phyloP scores from a whole-genome alignment of 2,113 vertebrate species.

The Callospermophilus lateralis region DNA sequence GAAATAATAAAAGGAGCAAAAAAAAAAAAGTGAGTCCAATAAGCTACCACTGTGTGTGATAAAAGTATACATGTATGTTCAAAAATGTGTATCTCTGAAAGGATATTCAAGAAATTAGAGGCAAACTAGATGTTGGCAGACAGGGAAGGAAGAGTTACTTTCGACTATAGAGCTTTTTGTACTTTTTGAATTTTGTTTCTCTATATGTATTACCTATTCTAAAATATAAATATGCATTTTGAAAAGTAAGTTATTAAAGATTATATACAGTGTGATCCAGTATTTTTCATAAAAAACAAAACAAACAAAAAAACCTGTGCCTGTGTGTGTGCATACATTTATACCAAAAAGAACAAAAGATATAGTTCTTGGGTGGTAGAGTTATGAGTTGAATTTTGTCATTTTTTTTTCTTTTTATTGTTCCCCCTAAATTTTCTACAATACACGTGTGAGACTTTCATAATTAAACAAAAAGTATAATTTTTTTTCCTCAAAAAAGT shows the following conservation, averaged over 20 bases:
- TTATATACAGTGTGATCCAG: slow-evolving; percentile 24
- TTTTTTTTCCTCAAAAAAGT: background rate
- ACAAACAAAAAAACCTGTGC: background rate
- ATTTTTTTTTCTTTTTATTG: background rate
- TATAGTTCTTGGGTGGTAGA: background rate
- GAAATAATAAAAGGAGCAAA: background rate
- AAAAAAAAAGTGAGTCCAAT: background rate
- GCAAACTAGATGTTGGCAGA: background rate
- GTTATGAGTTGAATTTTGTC: background rate
- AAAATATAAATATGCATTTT: slow-evolving; percentile 70
- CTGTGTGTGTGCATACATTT: background rate
- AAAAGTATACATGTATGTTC: background rate
- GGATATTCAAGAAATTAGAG: background rate
- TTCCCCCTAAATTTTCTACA: background rate
- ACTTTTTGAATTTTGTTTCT: slow-evolving; percentile 53
- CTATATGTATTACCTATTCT: slow-evolving; percentile 31
- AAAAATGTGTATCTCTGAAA: slow-evolving; percentile 28
- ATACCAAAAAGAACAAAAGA: slow-evolving; percentile 23
- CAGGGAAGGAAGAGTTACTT: background rate
- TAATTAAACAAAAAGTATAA: slow-evolving; percentile 42
- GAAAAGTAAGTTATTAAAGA: slow-evolving; percentile 73
- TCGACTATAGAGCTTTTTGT: background rate
- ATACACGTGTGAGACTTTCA: background rate
- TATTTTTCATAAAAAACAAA: slow-evolving; percentile 10
- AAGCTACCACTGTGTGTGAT: background rate